Conservation (phyloP, 2,113 vertebrate genomes). For the Hymenochirus boettgeri region DNA sequence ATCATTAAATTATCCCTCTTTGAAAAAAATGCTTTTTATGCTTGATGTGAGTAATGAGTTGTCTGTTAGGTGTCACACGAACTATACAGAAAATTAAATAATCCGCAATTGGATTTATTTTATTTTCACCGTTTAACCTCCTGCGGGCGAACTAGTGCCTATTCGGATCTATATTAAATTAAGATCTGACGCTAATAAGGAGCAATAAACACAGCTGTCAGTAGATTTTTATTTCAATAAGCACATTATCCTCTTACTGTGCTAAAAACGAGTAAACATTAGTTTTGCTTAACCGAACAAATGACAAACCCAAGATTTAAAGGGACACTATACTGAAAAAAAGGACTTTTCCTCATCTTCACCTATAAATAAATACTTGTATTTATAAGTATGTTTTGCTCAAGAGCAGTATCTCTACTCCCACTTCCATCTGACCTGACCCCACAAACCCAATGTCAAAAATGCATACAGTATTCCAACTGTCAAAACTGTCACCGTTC, state of each 20-base stretch:
- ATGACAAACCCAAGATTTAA: slow-evolving; percentile 62
- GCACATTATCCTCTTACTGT: slow-evolving; percentile 81
- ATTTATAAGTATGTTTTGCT: no score
- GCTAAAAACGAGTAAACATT: slow-evolving; percentile 79
- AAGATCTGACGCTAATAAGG: slow-evolving; percentile 80
- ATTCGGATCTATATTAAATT: slow-evolving; percentile 85
- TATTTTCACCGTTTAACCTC: slow-evolving; percentile 81
- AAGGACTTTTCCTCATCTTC: no score
- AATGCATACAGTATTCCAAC: no score
- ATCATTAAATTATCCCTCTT: slow-evolving; percentile 53
- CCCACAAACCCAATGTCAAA: no score
- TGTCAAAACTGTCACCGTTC: no score
- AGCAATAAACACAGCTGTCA: slow-evolving; percentile 81
- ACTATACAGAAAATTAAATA: slow-evolving; percentile 79
- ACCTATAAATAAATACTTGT: no score
- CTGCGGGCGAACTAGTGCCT: slow-evolving; percentile 77
- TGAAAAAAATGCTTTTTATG: slow-evolving; percentile 47
- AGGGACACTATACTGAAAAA: no score
- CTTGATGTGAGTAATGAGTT: slow-evolving; percentile 66
- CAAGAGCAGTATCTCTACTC: no score
- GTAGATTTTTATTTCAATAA: slow-evolving; percentile 83
- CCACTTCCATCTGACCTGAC: no score
- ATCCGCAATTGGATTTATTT: slow-evolving; percentile 73
- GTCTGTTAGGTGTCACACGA: slow-evolving; percentile 72
- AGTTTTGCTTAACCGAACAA: slow-evolving; percentile 75